Conservation (phyloP, 2,797 vertebrate species). For the Pseudochaenichthys georgianus region DNA sequence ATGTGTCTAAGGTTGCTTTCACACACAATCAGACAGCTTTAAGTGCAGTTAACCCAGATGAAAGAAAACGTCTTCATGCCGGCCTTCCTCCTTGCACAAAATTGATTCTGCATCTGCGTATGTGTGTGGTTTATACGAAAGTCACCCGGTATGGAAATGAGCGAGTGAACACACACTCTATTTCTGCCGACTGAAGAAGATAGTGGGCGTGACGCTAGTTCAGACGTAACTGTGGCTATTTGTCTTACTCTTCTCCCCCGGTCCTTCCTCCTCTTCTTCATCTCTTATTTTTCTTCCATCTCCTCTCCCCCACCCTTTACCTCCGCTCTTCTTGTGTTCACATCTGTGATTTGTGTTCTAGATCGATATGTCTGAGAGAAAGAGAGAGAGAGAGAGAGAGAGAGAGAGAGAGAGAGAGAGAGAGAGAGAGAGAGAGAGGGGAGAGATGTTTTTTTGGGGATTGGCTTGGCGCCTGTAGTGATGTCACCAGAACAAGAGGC, state of each 20-base stretch:
- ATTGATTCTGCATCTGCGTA: slow-evolving; percentile 41
- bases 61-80: slow-evolving; percentile 40
- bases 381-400: too few relatives aligned
- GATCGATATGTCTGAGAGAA: slow-evolving; percentile 70
- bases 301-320: slow-evolving; percentile 25
- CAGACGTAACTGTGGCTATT: slow-evolving; percentile 41
- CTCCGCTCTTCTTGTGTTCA: slow-evolving; percentile 34
- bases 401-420: too few relatives aligned
- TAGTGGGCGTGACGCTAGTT: slow-evolving; percentile 40
- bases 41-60: neutral
- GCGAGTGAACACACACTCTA: slow-evolving; percentile 41
- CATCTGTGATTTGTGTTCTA: slow-evolving; percentile 73
- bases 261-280: neutral
- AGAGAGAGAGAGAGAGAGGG: slow-evolving; percentile 10
- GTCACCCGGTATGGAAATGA: slow-evolving; percentile 65
- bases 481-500: slow-evolving; percentile 77
- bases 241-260: slow-evolving; percentile 10
- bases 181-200: slow-evolving; percentile 22
- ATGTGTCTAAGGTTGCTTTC: neutral
- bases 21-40: neutral
- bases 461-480: slow-evolving; percentile 75
- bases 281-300: slow-evolving; percentile 9
- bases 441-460: slow-evolving; percentile 48
- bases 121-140: slow-evolving; percentile 62
- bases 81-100: slow-evolving; percentile 30